phyloP scores from a whole-genome alignment of 2,888 invertebrate species.

The Nudaria mundana region DNA sequence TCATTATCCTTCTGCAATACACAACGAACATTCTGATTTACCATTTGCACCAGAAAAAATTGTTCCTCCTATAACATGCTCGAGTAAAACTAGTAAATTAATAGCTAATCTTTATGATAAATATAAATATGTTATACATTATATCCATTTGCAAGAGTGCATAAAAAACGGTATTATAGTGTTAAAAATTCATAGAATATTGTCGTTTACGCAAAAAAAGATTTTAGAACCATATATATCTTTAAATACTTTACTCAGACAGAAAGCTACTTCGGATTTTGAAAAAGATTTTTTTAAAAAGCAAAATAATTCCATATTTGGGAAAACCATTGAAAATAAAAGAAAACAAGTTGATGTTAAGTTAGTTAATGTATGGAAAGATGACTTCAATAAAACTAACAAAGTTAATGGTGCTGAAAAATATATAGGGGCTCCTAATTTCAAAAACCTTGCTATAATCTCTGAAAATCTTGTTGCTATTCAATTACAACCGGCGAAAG shows the following conservation, averaged over 20 bases:
- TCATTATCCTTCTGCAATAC: background rate
- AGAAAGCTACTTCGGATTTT: background rate
- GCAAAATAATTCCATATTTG: conserved; percentile 1
- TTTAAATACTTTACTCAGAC: conserved; percentile 1
- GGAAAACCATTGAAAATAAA: conserved; percentile 3
- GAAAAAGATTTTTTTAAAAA: conserved; percentile 1
- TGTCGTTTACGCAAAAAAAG: no score
- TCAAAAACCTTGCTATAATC: conserved; percentile 4
- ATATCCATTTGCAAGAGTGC: background rate
- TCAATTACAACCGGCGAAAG: background rate
- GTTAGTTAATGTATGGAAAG: background rate
- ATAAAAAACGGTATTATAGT: background rate
- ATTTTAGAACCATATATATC: no score
- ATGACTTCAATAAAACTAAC: background rate
- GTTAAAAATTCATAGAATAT: no score
- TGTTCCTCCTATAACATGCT: background rate
- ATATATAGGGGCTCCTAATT: conserved; percentile 5
- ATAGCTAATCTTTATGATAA: background rate
- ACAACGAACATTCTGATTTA: background rate
- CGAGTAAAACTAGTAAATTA: background rate
- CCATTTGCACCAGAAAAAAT: background rate
- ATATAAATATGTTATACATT: background rate
- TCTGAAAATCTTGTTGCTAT: background rate
- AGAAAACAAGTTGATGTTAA: background rate
- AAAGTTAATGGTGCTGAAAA: conserved; percentile 1